Evolutionary conservation across 2,113 vertebrate genomes (phyloP).

Genomic region (Barnardius zonarius): DNA sequence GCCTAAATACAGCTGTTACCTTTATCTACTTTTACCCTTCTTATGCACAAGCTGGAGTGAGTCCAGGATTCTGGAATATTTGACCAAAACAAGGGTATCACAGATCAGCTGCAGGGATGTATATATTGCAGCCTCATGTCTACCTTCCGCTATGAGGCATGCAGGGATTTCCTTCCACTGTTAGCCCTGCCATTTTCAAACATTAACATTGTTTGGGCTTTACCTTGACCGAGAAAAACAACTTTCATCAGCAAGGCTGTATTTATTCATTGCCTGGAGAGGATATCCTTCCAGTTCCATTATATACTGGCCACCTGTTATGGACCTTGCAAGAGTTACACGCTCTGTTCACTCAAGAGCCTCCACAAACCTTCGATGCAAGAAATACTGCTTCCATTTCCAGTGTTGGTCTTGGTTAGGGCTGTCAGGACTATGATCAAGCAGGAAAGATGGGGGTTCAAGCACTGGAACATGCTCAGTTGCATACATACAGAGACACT

Average conservation of each 20-base stretch:
- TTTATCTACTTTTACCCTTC: neutral
- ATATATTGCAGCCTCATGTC: neutral
- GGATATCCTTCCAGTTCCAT: constrained; percentile 66
- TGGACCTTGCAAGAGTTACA: neutral
- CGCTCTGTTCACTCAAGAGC: neutral
- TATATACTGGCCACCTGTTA: constrained; percentile 47
- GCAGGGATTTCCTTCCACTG: constrained; percentile 66
- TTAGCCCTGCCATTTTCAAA: neutral
- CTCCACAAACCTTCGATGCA: neutral
- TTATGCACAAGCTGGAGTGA: neutral
- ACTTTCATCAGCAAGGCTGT: constrained; percentile 47
- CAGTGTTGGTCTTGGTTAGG: neutral
- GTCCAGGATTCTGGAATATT: neutral
- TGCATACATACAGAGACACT: rapidly evolving
- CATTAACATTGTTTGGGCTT: constrained; percentile 30
- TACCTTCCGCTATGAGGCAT: constrained; percentile 38
- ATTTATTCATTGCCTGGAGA: constrained; percentile 31
- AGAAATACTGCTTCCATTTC: neutral
- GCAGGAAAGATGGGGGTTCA: neutral
- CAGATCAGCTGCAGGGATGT: constrained; percentile 58
- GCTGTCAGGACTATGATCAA: neutral
- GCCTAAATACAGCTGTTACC: constrained; percentile 26
- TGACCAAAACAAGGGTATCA: neutral
- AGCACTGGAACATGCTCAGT: neutral
- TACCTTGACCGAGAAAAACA: constrained; percentile 49